Percentiles rank a stretch among this genome's conserved stretches.
Conservation (phyloP, 2,888 invertebrate genomes). For the Lydus trimaculatus region DNA sequence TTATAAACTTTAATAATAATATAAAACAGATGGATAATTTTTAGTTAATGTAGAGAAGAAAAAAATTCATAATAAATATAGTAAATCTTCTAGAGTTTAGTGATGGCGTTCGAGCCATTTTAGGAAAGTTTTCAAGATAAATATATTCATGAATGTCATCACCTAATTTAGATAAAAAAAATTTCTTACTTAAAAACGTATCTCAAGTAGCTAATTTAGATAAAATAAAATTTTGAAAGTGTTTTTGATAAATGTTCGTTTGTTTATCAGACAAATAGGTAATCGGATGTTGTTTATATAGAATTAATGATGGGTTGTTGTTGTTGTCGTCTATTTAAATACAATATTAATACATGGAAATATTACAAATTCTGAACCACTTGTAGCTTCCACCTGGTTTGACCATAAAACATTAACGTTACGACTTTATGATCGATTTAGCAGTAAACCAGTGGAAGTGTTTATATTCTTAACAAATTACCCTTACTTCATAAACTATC, state of each 20-base stretch:
- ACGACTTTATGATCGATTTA: constrained; percentile 59
- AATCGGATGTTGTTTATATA: too few relatives aligned
- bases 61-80: too few relatives aligned
- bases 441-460: constrained; percentile 58
- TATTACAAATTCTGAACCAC: constrained; percentile 53
- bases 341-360: constrained; percentile 15
- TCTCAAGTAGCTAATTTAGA: neutral
- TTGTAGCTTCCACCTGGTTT: constrained; percentile 55
- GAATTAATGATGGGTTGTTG: neutral
- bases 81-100: too few relatives aligned
- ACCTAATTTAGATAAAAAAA: neutral
- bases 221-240: neutral
- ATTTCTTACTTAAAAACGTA: neutral
- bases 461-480: constrained; percentile 60
- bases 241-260: neutral
- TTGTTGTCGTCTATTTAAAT: neutral
- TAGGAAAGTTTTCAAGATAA: neutral
- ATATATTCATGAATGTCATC: neutral
- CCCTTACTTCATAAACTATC: constrained; percentile 47
- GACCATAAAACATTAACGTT: constrained; percentile 57
- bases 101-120: neutral
- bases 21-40: constrained; percentile 42
- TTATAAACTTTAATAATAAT: constrained; percentile 42
- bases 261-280: too few relatives aligned
- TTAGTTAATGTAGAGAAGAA: constrained; percentile 14